Percentiles rank a stretch among this genome's conserved stretches.
phyloP scores from a whole-genome alignment of 2,888 invertebrate species.

The Cephus rjabovi region DNA sequence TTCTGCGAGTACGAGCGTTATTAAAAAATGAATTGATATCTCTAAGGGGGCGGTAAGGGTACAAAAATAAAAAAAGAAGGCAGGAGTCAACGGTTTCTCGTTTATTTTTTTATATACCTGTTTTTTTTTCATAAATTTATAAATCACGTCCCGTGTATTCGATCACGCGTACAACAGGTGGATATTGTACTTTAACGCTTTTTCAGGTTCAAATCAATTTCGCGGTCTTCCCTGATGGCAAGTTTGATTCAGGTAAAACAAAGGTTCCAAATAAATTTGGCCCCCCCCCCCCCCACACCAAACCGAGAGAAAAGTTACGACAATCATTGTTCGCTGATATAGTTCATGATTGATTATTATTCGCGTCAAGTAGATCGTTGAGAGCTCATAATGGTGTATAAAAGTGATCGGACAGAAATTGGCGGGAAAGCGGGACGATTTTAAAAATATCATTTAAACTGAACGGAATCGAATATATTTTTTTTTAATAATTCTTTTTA shows the following conservation, averaged over 20 bases:
- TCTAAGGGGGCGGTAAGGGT: neutral
- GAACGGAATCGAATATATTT: neutral
- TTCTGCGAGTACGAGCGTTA: too few species aligned
- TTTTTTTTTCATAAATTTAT: slow-evolving; percentile 1
- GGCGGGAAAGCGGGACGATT: neutral
- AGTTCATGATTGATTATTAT: neutral
- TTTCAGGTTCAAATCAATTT: slow-evolving; percentile 65
- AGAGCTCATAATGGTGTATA: neutral
- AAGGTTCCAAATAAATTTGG: slow-evolving; percentile 50
- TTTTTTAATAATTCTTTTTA: neutral
- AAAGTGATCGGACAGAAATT: neutral
- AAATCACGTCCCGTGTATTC: neutral
- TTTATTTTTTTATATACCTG: slow-evolving; percentile 35
- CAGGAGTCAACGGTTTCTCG: slow-evolving; percentile 9
- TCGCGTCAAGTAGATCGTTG: neutral
- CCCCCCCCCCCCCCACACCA: slow-evolving; percentile 6
- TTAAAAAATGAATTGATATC: neutral
- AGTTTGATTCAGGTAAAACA: slow-evolving; percentile 64
- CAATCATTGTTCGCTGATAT: neutral
- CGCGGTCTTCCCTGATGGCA: slow-evolving; percentile 63
- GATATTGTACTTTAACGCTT: slow-evolving; percentile 56
- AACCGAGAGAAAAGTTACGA: slow-evolving; percentile 51
- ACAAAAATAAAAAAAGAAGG: neutral
- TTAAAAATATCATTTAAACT: neutral
- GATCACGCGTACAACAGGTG: neutral